Conservation (phyloP, 2,113 vertebrate genomes). For the Bos taurus region ARS-UCD2.0 NC_037342.1:45172001-45172500, state of each 20-base stretch:
- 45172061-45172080: neutral
- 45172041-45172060: neutral
- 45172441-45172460: neutral
- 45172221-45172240: neutral
- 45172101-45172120: neutral
- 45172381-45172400: neutral
- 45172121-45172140: neutral
- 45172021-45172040: neutral
- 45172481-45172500: neutral
- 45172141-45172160: neutral
- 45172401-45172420: neutral
- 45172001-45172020: neutral
- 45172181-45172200: neutral
- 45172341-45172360: neutral
- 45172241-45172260: neutral
- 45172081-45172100: neutral
- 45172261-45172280: neutral
- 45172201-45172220: accelerated
- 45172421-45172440: neutral
- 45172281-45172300: neutral
- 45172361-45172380: neutral
- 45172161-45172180: neutral
- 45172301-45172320: neutral
- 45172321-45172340: neutral
- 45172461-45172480: neutral